These are phyloP conservation scores for Halcyon badia DNA, from an alignment of 2,797 vertebrate genomes.

Conservation along the genomic window DNA sequence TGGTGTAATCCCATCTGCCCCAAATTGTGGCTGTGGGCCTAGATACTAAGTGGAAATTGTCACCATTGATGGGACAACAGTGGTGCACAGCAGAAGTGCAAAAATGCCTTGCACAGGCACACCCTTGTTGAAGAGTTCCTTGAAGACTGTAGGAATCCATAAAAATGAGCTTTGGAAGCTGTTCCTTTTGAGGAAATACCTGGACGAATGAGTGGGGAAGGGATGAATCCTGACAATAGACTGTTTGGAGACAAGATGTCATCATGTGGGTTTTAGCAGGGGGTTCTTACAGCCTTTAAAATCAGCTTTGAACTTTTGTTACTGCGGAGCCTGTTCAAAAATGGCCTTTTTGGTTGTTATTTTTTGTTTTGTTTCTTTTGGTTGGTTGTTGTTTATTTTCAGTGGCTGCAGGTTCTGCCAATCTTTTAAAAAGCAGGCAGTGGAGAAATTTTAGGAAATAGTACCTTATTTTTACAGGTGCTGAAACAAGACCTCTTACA, in stretches of 20 bases:
- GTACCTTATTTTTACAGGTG: not conserved
- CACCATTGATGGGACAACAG: not conserved
- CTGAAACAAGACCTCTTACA: not conserved
- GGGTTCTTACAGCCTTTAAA: not conserved
- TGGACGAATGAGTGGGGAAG: not conserved
- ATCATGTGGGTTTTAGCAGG: not conserved
- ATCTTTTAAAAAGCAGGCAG: not conserved
- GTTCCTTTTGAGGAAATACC: not conserved
- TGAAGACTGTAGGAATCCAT: not conserved
- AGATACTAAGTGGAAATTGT: not conserved
- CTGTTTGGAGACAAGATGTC: not conserved
- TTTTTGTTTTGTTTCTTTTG: no score
- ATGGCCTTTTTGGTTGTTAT: not conserved
- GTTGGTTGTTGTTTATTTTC: not conserved
- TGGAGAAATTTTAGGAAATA: not conserved
- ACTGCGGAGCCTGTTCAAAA: not conserved
- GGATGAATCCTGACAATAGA: not conserved
- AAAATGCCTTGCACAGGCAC: not conserved
- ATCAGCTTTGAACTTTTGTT: not conserved
- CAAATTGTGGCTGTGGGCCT: not conserved
- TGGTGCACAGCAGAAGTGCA: not conserved
- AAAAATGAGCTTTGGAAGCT: not conserved
- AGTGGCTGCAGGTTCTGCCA: not conserved
- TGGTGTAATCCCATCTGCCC: fast-evolving
- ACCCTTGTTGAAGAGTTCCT: not conserved